Percentiles rank a stretch among this genome's conserved stretches.
Conservation (phyloP, 2,113 vertebrate species). For the Zingel zingel region DNA sequence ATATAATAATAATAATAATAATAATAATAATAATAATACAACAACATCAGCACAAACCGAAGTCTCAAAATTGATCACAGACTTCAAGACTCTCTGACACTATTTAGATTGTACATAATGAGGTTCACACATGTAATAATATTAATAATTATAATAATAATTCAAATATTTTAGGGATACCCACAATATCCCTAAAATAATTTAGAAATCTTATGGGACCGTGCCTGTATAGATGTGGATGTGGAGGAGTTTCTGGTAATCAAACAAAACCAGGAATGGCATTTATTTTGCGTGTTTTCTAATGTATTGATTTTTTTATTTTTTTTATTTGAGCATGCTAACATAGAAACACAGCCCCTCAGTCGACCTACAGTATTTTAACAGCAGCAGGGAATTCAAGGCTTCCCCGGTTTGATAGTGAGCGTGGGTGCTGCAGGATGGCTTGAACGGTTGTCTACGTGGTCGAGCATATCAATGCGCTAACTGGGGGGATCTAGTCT, state of each 20-base stretch:
- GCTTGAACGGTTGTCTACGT: constrained; percentile 27
- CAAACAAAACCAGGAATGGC: background rate
- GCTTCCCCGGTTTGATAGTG: constrained; percentile 66
- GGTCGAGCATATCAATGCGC: constrained; percentile 46
- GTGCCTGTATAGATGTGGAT: background rate
- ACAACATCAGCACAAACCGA: background rate
- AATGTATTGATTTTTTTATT: background rate
- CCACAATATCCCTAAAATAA: background rate
- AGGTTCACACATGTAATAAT: background rate
- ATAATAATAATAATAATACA: background rate
- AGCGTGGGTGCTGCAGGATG: constrained; percentile 63
- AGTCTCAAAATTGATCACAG: background rate
- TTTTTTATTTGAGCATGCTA: background rate
- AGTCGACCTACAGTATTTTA: background rate
- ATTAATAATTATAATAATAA: background rate
- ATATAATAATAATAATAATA: background rate
- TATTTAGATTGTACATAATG: background rate
- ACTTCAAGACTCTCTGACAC: background rate
- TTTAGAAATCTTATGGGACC: background rate
- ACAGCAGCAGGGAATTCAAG: constrained; percentile 41
- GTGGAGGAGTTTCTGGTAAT: background rate
- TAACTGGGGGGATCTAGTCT: constrained; percentile 49
- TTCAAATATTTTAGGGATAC: too few species aligned
- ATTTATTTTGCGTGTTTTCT: background rate
- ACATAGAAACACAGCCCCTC: background rate